A percentile compares a stretch with the other conserved stretches of the same genome.
phyloP scores from a whole-genome alignment of 2,797 vertebrate species.

The Melopsittacus undulatus region DNA sequence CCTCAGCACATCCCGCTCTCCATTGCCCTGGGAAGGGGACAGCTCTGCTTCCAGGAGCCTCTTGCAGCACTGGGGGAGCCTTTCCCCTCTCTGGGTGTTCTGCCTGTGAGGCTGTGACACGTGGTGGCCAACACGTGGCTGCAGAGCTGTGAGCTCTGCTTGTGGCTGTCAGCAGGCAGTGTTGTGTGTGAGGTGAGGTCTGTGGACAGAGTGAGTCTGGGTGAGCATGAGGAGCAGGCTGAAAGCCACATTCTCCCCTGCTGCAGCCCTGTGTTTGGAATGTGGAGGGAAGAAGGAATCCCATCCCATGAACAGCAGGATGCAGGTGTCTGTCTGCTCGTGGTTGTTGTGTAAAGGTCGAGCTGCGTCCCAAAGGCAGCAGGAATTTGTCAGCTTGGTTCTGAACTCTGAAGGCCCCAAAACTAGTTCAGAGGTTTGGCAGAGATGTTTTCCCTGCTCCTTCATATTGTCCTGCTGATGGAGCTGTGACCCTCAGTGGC shows the following conservation, averaged over 20 bases:
- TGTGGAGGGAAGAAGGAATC: background rate
- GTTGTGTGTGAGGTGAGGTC: accelerated
- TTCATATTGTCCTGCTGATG: background rate
- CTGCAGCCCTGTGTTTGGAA: accelerated
- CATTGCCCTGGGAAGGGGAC: background rate
- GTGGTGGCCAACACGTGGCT: accelerated
- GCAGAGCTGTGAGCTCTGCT: background rate
- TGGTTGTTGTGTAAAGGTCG: background rate
- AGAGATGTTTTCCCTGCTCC: background rate
- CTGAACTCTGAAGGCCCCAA: background rate
- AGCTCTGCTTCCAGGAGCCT: accelerated
- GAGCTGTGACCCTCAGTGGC: background rate
- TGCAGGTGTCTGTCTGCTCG: accelerated
- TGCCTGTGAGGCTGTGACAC: background rate
- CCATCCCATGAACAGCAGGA: accelerated
- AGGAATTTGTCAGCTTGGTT: background rate
- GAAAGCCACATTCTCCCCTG: background rate
- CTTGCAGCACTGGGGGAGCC: background rate
- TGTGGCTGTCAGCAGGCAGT: background rate
- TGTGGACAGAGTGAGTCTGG: accelerated
- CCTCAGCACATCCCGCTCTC: accelerated
- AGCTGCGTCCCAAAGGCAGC: background rate
- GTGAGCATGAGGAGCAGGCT: accelerated
- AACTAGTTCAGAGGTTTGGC: background rate
- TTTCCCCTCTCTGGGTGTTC: background rate